A percentile compares a stretch with the other conserved stretches of the same genome.
phyloP scores from a whole-genome alignment of 2,797 vertebrate genomes.

The Sandelia bainsii region DNA sequence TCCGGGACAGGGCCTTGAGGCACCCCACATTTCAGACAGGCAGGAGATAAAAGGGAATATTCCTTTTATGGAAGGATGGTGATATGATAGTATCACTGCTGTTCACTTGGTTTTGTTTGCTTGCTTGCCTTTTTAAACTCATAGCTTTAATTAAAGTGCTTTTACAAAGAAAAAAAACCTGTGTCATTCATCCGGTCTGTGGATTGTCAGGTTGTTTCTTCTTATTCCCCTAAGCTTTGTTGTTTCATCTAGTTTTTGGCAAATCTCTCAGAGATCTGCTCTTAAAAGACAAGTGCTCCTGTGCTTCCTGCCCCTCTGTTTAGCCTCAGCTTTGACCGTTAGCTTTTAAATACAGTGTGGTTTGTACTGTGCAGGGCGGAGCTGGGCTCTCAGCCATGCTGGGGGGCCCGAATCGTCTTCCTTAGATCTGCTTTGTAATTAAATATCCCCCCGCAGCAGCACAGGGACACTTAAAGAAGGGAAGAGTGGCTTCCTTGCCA shows the following conservation, averaged over 20 bases:
- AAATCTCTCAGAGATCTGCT: constrained; percentile 54
- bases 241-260: constrained; percentile 59
- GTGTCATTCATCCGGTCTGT: constrained; percentile 30
- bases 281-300: constrained; percentile 69
- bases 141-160: constrained; percentile 21
- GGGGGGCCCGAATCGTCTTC: constrained; percentile 48
- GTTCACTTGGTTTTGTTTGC: not conserved
- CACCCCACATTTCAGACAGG: not conserved
- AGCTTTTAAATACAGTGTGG: constrained; percentile 65
- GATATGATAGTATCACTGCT: not conserved
- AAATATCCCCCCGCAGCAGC: constrained; percentile 59
- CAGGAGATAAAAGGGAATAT: not conserved
- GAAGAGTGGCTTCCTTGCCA: constrained; percentile 47
- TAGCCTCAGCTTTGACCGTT: constrained; percentile 56
- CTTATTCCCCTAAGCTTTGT: constrained; percentile 31
- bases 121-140: not conserved
- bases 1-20: not conserved
- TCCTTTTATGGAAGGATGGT: too few species aligned
- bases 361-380: constrained; percentile 46
- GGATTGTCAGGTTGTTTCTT: constrained; percentile 36
- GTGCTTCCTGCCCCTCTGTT: constrained; percentile 71
- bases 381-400: constrained; percentile 37
- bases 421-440: constrained; percentile 76
- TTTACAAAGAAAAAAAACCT: not conserved
- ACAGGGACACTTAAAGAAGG: constrained; percentile 29